These are phyloP conservation scores for Harlomillsia oculata DNA, from an alignment of 1,140 invertebrate species.

Conservation along the genomic window DNA sequence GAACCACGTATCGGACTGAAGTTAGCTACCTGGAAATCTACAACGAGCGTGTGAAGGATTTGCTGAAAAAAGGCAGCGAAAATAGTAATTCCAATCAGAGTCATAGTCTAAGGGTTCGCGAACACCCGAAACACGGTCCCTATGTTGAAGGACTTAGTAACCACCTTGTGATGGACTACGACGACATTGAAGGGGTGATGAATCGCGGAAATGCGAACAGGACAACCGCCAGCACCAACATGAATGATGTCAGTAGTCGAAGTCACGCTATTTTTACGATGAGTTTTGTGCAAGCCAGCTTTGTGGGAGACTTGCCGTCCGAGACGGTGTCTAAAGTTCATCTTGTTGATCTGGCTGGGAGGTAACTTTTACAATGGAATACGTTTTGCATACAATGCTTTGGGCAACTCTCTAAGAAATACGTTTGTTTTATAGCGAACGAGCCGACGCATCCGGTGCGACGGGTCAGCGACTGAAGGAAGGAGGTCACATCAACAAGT, in stretches of 20 bases:
- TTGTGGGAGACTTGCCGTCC: conserved; percentile 67
- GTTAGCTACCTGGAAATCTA: conserved; percentile 86
- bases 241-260: conserved; percentile 78
- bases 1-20: conserved; percentile 69
- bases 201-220: conserved; percentile 64
- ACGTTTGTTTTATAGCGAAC: conserved; percentile 52
- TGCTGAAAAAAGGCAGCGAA: conserved; percentile 61
- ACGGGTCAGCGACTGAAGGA: conserved; percentile 77
- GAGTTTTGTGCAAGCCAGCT: conserved; percentile 74
- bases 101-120: conserved; percentile 70
- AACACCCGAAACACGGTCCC: conserved; percentile 82
- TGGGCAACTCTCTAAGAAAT: neutral
- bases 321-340: conserved; percentile 81
- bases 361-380: conserved; percentile 43
- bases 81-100: conserved; percentile 44
- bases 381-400: neutral
- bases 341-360: conserved; percentile 76
- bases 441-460: conserved; percentile 74
- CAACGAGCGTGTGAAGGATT: conserved; percentile 80
- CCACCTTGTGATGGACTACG: conserved; percentile 74
- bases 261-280: conserved; percentile 94
- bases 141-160: conserved; percentile 85
- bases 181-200: conserved; percentile 70
- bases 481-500: conserved; percentile 87
- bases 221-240: conserved; percentile 71